Evolutionary conservation across 2,113 vertebrate genomes (phyloP), one percentile per base, ranked within the genome.

Genomic region (Otus sunia): DNA sequence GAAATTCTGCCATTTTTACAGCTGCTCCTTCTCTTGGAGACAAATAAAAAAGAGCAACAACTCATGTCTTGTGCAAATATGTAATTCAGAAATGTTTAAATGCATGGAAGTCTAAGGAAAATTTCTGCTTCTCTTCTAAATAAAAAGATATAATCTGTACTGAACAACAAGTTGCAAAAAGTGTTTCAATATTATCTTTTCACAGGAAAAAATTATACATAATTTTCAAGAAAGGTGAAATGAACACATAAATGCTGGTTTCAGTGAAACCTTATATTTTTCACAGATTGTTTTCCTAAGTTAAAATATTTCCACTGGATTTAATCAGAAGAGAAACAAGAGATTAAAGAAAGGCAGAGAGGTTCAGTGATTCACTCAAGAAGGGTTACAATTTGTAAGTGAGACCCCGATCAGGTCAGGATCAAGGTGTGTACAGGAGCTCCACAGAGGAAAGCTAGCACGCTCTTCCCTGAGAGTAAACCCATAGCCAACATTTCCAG

Each of bases 171-270:
- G 59, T 88, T 90, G 27, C 53, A 88, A 78, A 69, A 78, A 80
- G 18, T 59, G 47, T 72, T 95, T 90, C 64, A 81, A 73, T 80
- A 62, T 85, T 88, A 92, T 72, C 27, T 91, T 95, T 96, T 86
- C 82, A 86, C 29, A 52, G 45, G 59, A 79, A 93, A 93, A 97
- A 95, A 92, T 7, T 55, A 88, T 62, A 82, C 21, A 58, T 76
- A 83, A 82, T 67, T 3, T 56, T 78, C 37, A 88, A 91, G 68
- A 89, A 92, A 94, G 92, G 34, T 72, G 56, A 91, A 82, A 86
- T 84, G 68, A 96, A 81, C 37, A 84, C 68, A 78, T 85, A 94
- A 96, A 88, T 73, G 58, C 23, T 85, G 66, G 92, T 91, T 95
- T 94, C 60, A 85, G 60, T 85, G 55, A 94, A 91, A 79, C 16